Base-by-base conservation (phyloP, 2,888 invertebrate species). In the Galerucella calmariensis region DNA sequence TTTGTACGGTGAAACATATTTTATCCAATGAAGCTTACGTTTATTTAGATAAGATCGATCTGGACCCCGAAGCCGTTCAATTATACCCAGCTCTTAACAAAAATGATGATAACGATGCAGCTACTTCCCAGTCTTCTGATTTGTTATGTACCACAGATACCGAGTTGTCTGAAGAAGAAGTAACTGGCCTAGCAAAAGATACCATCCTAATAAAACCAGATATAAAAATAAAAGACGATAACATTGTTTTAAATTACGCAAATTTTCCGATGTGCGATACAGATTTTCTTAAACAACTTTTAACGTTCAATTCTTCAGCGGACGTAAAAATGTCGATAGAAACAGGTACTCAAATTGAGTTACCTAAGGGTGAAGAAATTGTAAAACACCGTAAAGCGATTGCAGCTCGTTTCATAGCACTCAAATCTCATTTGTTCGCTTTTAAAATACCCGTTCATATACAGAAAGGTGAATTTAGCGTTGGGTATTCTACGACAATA, bases 391-490 rank as follows among this genome's bases (percentile, higher is more conserved):
- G 11, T 12, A 20, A 10, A 46, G 3, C 9, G 2, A 20, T 2
- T 9, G n/a, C 35, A 10, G 69, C 59, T 8, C 27, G 48, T n/a
- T 62, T 71, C 4, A 65, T 58, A 46, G 56, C 14, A 16, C 24
- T 71, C 12, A 44, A 56, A 11, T 8, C 71, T 1, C 65, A 24
- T n/a, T 65, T 71, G 46, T 56, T 24, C 12, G 14, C 20, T 4
- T 71, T 44, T 46, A 71, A 56, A 65, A 20, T 71, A 5, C 71
- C 71, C 1, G 24, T 71, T 20, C 3, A 51, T 3, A 44, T 71
- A 9, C 41, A 20, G 24, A 44, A 46, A 11, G 71, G 71, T 12
- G 24, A 65, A 3, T 65, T 65, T 58, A 46, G 20, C 2, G 24
- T 71, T 4, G 41, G 14, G n/a, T 65, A 20, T 14, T 35, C 56